phyloP scores from a whole-genome alignment of 2,113 vertebrate species.

The Calonectris borealis region DNA sequence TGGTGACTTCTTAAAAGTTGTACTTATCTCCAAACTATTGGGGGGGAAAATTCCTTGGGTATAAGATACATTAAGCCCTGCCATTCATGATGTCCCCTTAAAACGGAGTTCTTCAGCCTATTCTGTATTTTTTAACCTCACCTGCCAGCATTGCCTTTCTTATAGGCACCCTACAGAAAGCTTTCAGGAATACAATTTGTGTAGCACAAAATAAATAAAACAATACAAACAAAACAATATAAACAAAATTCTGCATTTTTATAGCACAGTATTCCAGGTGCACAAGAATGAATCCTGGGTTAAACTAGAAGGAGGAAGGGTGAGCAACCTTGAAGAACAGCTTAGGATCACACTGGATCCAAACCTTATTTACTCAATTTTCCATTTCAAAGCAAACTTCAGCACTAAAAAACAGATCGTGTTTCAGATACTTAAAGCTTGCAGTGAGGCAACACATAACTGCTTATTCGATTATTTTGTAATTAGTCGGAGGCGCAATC shows the following conservation, averaged over 20 bases:
- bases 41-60: not conserved
- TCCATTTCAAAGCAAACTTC: not conserved
- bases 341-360: not conserved
- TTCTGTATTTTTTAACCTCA: not conserved
- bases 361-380: not conserved
- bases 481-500: not conserved
- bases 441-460: not conserved
- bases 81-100: not conserved
- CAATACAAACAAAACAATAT: not conserved
- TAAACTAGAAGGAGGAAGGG: not conserved
- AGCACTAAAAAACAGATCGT: not conserved
- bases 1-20: not conserved
- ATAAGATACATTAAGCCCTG: not conserved
- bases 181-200: not conserved
- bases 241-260: not conserved
- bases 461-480: not conserved
- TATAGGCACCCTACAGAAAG: not conserved
- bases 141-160: not conserved
- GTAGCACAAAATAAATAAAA: not conserved
- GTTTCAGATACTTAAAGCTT: not conserved
- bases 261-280: not conserved
- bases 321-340: not conserved
- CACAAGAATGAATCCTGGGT: not conserved
- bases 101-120: not conserved
- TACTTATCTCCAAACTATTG: not conserved